Base-by-base conservation (phyloP, 2,797 vertebrate genomes). In the Clarias laeviceps region DNA sequence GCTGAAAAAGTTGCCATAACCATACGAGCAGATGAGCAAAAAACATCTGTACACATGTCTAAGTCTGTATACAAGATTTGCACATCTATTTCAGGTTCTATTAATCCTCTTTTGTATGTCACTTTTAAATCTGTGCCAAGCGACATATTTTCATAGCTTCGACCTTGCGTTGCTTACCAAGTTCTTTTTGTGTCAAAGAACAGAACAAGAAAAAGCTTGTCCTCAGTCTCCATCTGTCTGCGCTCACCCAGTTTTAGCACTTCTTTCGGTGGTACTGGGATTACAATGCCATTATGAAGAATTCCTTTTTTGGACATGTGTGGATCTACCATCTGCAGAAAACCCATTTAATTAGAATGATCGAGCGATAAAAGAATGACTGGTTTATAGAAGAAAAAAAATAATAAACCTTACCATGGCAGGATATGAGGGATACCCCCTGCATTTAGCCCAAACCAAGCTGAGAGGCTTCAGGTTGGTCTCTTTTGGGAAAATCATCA, bases 161-260 rank as follows among this genome's bases (percentile, higher is more conserved):
- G 69, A 2, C 22, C n/a, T 74, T 74, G 45, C 5, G 14, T 27
- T 74, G 72, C 97, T 97, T 91, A 99, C 98, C 98, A 99, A 85
- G 98, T 99, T 91, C 98, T 96, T 92, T 99, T 99, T 91, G 99
- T 98, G 94, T 99, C 98, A 92, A 99, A 99, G 94, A 99, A 99
- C 88, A 99, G 96, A 91, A 99, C 98, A 59, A 99, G 95, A 94
- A 98, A 99, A 91, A 99, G 97, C 88, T 97, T 97, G 91, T 98
- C 95, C 82, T 95, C 96, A 78, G 94, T 95, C 87, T 99, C 97
- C 1, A 91, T 93, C 91, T 96, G 95, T 86, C 95, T 96, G 93
- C 96, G 95, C 88, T 97, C 95, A 80, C 98, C 97, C 92, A 99
- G 90, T 91, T 97, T 97, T 91, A 99, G 93, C 89, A 99, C 98